Evolutionary conservation across 2,888 invertebrate species (phyloP).

Genomic region (Oligia latruncula): DNA sequence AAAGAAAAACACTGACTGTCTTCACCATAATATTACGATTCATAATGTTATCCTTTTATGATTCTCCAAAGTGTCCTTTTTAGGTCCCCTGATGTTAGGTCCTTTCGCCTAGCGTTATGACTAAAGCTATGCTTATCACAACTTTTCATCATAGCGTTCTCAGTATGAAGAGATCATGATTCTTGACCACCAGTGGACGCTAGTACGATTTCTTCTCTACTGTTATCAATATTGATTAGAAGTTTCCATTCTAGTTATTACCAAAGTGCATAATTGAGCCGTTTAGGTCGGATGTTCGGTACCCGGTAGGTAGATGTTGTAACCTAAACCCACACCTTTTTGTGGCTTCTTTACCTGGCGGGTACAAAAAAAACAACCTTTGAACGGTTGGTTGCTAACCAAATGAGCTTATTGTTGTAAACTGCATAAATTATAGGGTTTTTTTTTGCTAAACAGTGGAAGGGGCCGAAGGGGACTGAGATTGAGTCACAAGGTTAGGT

Average conservation of each 20-base stretch:
- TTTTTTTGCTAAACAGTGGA: constrained; percentile 25
- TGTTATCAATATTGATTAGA: too few relatives aligned
- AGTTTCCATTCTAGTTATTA: neutral
- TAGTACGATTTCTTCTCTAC: too few relatives aligned
- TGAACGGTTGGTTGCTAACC: constrained; percentile 48
- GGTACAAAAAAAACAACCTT: constrained; percentile 41
- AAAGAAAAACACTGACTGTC: too few relatives aligned
- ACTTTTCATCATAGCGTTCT: too few relatives aligned
- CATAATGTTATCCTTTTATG: too few relatives aligned
- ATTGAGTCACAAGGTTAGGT: constrained; percentile 12
- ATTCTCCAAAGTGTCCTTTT: too few relatives aligned
- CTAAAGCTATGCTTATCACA: too few relatives aligned
- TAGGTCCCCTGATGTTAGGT: too few relatives aligned
- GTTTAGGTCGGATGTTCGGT: constrained; percentile 13
- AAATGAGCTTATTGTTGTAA: constrained; percentile 55
- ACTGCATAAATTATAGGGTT: constrained; percentile 40
- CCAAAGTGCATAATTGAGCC: neutral
- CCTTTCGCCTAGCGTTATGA: too few relatives aligned
- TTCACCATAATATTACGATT: too few relatives aligned
- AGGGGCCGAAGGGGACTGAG: neutral
- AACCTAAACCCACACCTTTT: constrained; percentile 41
- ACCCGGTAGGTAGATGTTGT: constrained; percentile 25
- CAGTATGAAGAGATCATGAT: too few relatives aligned
- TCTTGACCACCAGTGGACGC: too few relatives aligned
- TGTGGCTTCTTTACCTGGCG: constrained; percentile 53